These are phyloP conservation scores for Brachionus koreanus DNA, from an alignment of 1,140 invertebrate species.

Conservation along the genomic window DNA sequence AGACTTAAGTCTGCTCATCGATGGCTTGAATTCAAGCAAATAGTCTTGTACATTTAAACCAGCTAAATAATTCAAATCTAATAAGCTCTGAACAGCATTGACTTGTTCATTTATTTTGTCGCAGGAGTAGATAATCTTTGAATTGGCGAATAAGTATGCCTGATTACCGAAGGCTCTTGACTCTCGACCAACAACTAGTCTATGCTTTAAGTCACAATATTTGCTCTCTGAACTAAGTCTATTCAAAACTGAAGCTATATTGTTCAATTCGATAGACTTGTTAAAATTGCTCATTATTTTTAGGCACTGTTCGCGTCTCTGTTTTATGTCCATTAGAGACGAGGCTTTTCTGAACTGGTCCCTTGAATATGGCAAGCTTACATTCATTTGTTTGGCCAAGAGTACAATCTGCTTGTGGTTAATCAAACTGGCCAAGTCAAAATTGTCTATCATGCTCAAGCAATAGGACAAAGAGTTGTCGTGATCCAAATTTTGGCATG, in stretches of 20 bases:
- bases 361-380: background rate
- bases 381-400: background rate
- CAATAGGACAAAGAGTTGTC: background rate
- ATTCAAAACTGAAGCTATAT: background rate
- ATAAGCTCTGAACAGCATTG: background rate
- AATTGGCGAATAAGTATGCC: background rate
- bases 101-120: background rate
- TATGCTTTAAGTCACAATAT: background rate
- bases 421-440: background rate
- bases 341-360: background rate
- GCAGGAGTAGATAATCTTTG: background rate
- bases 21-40: background rate
- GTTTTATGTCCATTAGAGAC: background rate
- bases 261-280: background rate
- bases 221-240: background rate
- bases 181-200: slow-evolving; percentile 6
- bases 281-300: background rate
- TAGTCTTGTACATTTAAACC: background rate
- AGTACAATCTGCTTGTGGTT: background rate
- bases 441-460: background rate
- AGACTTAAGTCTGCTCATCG: background rate
- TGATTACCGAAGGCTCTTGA: background rate
- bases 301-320: background rate
- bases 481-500: background rate
- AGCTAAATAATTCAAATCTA: background rate